These are phyloP conservation scores for Vulpes vulpes DNA, from an alignment of 2,113 vertebrate genomes.

Conservation along the genomic window DNA sequence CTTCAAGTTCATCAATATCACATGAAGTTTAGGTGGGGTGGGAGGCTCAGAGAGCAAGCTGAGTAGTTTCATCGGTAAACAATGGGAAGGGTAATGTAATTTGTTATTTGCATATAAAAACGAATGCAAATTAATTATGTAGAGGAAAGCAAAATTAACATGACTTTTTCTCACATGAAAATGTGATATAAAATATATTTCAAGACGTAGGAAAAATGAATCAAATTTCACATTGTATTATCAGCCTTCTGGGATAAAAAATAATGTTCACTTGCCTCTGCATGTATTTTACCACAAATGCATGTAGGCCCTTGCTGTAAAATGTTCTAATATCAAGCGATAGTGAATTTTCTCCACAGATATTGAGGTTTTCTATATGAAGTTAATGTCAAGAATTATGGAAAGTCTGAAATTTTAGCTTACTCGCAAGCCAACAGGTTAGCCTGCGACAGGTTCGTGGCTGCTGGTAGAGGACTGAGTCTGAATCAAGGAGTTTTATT, in stretches of 20 bases:
- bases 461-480: background rate
- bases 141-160: background rate
- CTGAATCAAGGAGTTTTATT: background rate
- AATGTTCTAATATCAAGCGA: background rate
- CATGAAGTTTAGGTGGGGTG: background rate
- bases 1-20: background rate
- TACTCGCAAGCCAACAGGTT: background rate
- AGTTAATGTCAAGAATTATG: slow-evolving; percentile 3
- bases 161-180: background rate
- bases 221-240: slow-evolving; percentile 19
- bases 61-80: background rate
- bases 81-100: background rate
- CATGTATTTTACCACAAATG: slow-evolving; percentile 36
- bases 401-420: background rate
- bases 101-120: background rate
- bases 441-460: background rate
- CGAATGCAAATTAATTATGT: background rate
- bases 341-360: slow-evolving; percentile 14
- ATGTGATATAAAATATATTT: background rate
- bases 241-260: background rate
- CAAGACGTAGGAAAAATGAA: background rate
- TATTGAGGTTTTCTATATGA: slow-evolving; percentile 23
- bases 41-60: background rate
- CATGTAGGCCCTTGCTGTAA: slow-evolving; percentile 20
- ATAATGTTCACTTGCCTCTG: slow-evolving; percentile 14